phyloP scores from a whole-genome alignment of 1,140 invertebrate genomes.

The Trichonephila clavipes region DNA sequence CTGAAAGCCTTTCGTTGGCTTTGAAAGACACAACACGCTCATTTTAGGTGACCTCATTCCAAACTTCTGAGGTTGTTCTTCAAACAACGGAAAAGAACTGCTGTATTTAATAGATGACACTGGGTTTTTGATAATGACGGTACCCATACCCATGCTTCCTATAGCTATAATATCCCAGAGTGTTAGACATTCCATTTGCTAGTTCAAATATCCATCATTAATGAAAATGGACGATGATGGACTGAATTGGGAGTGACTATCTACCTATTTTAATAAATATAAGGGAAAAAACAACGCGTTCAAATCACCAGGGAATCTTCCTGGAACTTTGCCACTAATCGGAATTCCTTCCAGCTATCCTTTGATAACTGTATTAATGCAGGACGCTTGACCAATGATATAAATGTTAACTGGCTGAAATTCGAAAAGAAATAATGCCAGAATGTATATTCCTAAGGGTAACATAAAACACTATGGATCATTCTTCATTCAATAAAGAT shows the following conservation, averaged over 20 bases:
- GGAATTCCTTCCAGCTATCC: too few species aligned
- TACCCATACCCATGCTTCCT: neutral
- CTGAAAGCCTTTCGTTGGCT: neutral
- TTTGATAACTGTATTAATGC: too few species aligned
- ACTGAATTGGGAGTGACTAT: too few species aligned
- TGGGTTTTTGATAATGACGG: neutral
- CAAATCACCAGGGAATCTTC: neutral
- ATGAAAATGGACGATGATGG: neutral
- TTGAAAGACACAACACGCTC: neutral
- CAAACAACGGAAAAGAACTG: neutral
- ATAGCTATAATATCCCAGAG: neutral
- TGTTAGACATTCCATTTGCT: conserved; percentile 18
- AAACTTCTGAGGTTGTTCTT: conserved; percentile 6
- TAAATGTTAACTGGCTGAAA: neutral
- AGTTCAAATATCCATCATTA: conserved; percentile 30
- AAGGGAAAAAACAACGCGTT: neutral
- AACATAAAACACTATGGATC: neutral
- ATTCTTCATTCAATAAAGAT: neutral
- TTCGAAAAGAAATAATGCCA: conserved; percentile 12
- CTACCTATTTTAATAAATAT: neutral
- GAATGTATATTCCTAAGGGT: neutral
- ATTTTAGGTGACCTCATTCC: neutral
- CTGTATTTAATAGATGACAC: neutral
- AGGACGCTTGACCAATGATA: too few species aligned
- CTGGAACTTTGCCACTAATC: neutral